Evolutionary conservation across 2,888 invertebrate species (phyloP), one percentile per base, ranked within the genome.

Genomic region (Heteromyza rotundicornis): DNA sequence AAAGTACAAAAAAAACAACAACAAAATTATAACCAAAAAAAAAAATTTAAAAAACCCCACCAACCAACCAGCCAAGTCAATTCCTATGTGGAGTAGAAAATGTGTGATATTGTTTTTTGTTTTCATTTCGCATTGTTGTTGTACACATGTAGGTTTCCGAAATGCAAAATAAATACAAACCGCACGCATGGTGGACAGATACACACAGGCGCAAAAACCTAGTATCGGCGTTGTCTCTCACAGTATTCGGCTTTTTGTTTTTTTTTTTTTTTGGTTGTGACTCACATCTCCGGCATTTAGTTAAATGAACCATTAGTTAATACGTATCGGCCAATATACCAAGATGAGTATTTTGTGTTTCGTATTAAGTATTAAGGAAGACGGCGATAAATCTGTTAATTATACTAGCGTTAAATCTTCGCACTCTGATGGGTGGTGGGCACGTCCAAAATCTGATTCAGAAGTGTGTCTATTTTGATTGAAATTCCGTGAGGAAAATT

Each of bases 271-370:
- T 16, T 12, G 19, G 16, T 17, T 40, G 56, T 60, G 60, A 60
- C 60, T 60, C 55, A 60, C 36, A 32, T 23, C 32, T 19, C 40
- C 24, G 40, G 55, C 44, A 57, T 60, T 60, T 52, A 32, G 27
- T 57, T 40, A 24, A 51, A n/a, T n/a, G n/a, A n/a, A n/a, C n/a
- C n/a, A n/a, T n/a, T n/a, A n/a, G n/a, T n/a, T n/a, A n/a, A n/a
- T n/a, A 40, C 52, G 32, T 5, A 32, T 32, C 32, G 32, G 12
- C 32, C 7, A 8, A 32, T 12, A 12, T 12, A 32, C 32, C 32
- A 32, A 12, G 32, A 32, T 32, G 32, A 32, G n/a, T n/a, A n/a
- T n/a, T n/a, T n/a, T n/a, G n/a, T n/a, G n/a, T n/a, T n/a, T n/a
- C n/a, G n/a, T n/a, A n/a, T n/a, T n/a, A n/a, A n/a, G n/a, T n/a